Evolutionary conservation across 2,888 invertebrate genomes (phyloP).

Genomic region (Helobdella robusta): DNA sequence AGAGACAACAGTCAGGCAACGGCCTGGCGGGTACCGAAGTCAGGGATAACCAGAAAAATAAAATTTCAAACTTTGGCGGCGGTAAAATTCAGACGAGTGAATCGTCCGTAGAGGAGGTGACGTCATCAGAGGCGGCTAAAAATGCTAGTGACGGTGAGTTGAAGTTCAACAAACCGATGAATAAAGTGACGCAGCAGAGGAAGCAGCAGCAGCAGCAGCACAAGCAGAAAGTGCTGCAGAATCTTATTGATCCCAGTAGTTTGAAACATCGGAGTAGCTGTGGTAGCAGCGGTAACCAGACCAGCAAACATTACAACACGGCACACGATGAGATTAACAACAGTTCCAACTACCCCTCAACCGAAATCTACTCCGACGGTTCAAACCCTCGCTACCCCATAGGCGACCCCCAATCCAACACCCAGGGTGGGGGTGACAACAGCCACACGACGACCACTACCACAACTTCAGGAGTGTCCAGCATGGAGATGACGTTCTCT

Average conservation of each 20-base stretch:
- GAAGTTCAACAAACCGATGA: constrained; percentile 17
- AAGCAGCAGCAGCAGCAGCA: background rate
- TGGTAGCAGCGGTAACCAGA: background rate
- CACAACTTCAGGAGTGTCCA: constrained; percentile 30
- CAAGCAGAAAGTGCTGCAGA: background rate
- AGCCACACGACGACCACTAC: constrained; percentile 26
- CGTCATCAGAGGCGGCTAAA: background rate
- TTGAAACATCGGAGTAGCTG: background rate
- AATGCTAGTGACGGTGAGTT: background rate
- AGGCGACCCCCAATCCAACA: no score
- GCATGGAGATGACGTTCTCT: constrained; percentile 28
- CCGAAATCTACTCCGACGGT: constrained; percentile 13
- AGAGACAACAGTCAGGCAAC: constrained; percentile 52
- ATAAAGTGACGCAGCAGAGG: constrained; percentile 16
- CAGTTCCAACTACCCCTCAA: background rate
- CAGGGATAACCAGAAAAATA: constrained; percentile 26
- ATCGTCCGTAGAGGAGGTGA: background rate
- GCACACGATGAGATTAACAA: background rate
- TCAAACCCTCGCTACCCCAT: background rate
- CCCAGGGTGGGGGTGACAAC: no score
- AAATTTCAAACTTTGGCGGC: constrained; percentile 8
- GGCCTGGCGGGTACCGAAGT: constrained; percentile 52
- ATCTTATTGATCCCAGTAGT: background rate
- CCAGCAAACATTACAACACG: background rate
- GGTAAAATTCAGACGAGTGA: background rate